phyloP scores from a whole-genome alignment of 2,888 invertebrate genomes.

The Diaphora mendica region DNA sequence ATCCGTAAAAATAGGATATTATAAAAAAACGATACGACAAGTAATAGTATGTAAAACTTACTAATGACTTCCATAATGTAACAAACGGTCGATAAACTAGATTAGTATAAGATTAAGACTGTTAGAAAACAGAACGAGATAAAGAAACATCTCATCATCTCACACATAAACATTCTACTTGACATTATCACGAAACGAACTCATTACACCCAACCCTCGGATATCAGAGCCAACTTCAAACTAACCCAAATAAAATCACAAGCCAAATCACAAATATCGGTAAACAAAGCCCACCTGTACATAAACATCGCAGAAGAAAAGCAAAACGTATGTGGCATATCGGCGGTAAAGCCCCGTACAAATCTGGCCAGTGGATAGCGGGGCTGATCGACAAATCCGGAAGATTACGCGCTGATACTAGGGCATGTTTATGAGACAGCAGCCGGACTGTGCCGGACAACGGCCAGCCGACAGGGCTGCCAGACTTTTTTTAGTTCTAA shows the following conservation, averaged over 20 bases:
- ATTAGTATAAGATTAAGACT: too few species aligned
- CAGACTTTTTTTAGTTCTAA: conserved; percentile 9
- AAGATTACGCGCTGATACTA: conserved; percentile 86
- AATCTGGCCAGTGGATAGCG: conserved; percentile 84
- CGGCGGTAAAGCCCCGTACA: conserved; percentile 82
- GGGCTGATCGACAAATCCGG: conserved; percentile 86
- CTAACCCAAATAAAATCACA: conserved; percentile 41
- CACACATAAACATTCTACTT: background rate
- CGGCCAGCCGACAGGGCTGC: conserved; percentile 66
- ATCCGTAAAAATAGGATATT: too few species aligned
- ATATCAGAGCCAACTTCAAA: conserved; percentile 8
- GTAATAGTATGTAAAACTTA: too few species aligned
- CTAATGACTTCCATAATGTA: too few species aligned
- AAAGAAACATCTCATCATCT: background rate
- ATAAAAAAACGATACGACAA: too few species aligned
- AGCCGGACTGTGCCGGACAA: conserved; percentile 67
- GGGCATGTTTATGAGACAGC: conserved; percentile 84
- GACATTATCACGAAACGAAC: background rate
- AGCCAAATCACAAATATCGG: conserved; percentile 45
- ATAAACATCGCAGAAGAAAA: conserved; percentile 82
- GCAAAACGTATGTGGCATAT: conserved; percentile 83
- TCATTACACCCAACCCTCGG: conserved; percentile 11
- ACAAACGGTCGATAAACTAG: too few species aligned
- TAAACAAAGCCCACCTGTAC: conserved; percentile 75
- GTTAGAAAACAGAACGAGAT: background rate